A percentile compares a stretch with the other conserved stretches of the same genome.
These are phyloP conservation scores for Drosophila albomicans DNA, from an alignment of 1,140 invertebrate genomes.

Conservation along the genomic window DNA sequence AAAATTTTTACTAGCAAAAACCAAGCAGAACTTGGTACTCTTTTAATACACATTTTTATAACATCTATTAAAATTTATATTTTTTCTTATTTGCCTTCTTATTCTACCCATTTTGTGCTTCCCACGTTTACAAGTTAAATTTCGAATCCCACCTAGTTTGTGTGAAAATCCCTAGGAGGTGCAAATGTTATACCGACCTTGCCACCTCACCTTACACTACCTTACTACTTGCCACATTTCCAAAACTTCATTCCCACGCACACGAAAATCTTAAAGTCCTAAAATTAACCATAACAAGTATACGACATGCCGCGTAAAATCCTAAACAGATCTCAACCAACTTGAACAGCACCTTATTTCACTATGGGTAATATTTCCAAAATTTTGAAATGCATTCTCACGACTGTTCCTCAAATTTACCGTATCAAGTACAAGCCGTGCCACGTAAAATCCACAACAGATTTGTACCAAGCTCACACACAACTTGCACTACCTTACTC, in stretches of 20 bases:
- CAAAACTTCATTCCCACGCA: conserved; percentile 20
- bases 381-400: conserved; percentile 15
- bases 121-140: background rate
- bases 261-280: background rate
- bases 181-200: background rate
- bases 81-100: too few relatives aligned
- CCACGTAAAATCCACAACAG: conserved; percentile 50
- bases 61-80: background rate
- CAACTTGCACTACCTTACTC: conserved; percentile 17
- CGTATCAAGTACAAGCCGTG: conserved; percentile 53
- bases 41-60: background rate
- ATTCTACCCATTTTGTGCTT: background rate
- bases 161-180: conserved; percentile 13
- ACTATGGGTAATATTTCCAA: conserved; percentile 16
- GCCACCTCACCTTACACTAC: conserved; percentile 5
- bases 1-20: conserved; percentile 9
- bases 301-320: conserved; percentile 12
- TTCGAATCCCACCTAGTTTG: conserved; percentile 1
- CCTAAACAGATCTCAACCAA: background rate
- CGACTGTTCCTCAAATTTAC: conserved; percentile 26
- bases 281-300: conserved; percentile 54
- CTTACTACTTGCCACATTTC: conserved; percentile 8
- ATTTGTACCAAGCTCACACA: conserved; percentile 5
- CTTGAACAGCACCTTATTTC: background rate
- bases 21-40: too few relatives aligned